Evolutionary conservation across 2,888 invertebrate species (phyloP).

Genomic region (Trichopoda pennipes): DNA sequence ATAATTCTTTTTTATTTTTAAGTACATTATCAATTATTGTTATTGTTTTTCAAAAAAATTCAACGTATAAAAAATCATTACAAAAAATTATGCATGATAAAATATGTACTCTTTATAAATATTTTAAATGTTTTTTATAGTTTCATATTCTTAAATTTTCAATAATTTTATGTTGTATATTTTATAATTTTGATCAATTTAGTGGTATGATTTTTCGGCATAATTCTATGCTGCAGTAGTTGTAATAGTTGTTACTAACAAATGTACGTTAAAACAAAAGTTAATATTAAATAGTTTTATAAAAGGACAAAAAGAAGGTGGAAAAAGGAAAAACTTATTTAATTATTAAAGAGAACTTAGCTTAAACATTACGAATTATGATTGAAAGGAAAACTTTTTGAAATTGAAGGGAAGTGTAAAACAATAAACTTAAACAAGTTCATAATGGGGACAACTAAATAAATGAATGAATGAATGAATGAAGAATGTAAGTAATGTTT

Average conservation of each 20-base stretch:
- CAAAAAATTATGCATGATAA: constrained; percentile 69
- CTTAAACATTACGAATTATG: not conserved
- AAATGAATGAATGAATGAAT: too few species aligned
- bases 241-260: constrained; percentile 55
- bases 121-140: constrained; percentile 26
- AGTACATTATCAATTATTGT: constrained; percentile 68
- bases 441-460: constrained; percentile 35
- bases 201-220: constrained; percentile 50
- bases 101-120: constrained; percentile 60
- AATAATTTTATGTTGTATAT: constrained; percentile 45
- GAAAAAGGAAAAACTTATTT: constrained; percentile 45
- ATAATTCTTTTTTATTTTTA: constrained; percentile 64
- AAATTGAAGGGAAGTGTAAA: constrained; percentile 26
- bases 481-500: constrained; percentile 56
- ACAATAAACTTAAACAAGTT: constrained; percentile 32
- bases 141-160: constrained; percentile 35
- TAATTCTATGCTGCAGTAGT: constrained; percentile 56
- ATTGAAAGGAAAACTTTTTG: constrained; percentile 21
- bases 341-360: constrained; percentile 16
- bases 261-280: constrained; percentile 56
- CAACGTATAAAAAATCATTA: constrained; percentile 67
- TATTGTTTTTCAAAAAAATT: constrained; percentile 62
- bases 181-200: constrained; percentile 56
- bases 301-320: constrained; percentile 8
- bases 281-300: constrained; percentile 42